These are phyloP conservation scores for Fregetta grallaria DNA, from an alignment of 2,113 vertebrate species.

Conservation along the genomic window DNA sequence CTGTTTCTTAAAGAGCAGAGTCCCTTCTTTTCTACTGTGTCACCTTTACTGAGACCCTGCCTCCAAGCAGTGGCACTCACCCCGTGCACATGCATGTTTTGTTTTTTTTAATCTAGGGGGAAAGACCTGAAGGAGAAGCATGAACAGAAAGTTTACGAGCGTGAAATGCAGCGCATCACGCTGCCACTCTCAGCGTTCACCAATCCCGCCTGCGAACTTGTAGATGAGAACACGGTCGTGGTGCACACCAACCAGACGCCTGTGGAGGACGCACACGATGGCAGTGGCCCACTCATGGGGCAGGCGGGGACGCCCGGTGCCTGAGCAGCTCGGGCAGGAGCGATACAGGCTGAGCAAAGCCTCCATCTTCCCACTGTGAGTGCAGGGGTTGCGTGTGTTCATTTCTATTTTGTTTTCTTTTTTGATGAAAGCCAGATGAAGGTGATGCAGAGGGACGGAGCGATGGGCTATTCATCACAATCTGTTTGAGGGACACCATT, in stretches of 20 bases:
- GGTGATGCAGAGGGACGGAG: slow-evolving; percentile 10
- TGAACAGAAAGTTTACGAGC: slow-evolving; percentile 84
- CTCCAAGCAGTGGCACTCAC: neutral
- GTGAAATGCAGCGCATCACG: slow-evolving; percentile 93
- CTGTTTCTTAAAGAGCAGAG: neutral
- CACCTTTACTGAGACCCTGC: neutral
- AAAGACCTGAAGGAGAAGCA: slow-evolving; percentile 87
- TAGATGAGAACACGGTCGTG: slow-evolving; percentile 88
- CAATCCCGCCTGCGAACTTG: slow-evolving; percentile 89
- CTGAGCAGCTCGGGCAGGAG: slow-evolving; percentile 69
- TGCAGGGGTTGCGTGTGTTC: slow-evolving; percentile 39
- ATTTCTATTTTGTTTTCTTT: slow-evolving; percentile 65
- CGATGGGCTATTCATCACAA: neutral
- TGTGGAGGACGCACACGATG: slow-evolving; percentile 64
- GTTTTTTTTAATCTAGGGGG: slow-evolving; percentile 72
- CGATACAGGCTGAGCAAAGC: neutral
- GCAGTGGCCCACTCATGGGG: slow-evolving; percentile 82
- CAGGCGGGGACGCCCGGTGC: slow-evolving; percentile 91
- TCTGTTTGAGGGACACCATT: neutral
- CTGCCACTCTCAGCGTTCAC: slow-evolving; percentile 89
- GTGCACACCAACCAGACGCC: slow-evolving; percentile 80
- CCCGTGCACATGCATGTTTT: fast-evolving
- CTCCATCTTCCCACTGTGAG: slow-evolving; percentile 36
- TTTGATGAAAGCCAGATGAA: slow-evolving; percentile 37
- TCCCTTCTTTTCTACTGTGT: neutral